Evolutionary conservation across 2,113 vertebrate genomes (phyloP).

Genomic region (Scomber scombrus): DNA sequence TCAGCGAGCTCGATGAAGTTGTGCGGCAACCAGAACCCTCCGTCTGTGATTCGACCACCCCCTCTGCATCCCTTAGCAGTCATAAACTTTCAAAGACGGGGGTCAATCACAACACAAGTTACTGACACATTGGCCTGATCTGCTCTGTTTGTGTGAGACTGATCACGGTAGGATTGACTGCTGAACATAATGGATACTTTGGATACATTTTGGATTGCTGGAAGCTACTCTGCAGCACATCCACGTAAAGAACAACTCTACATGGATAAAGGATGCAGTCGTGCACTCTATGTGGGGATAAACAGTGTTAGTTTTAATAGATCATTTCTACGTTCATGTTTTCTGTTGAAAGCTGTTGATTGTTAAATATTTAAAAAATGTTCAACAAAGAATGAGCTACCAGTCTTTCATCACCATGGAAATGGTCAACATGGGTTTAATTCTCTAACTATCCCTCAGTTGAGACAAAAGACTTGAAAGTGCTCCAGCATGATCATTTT

Average conservation of each 20-base stretch:
- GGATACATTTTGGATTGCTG: conserved; percentile 20
- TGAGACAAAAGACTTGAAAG: not conserved
- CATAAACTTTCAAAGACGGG: conserved; percentile 70
- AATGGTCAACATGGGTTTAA: conserved; percentile 13
- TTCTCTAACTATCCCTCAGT: conserved; percentile 31
- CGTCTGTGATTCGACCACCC: conserved; percentile 60
- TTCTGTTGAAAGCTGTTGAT: conserved; percentile 23
- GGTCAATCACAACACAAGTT: conserved; percentile 62
- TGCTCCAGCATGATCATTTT: conserved; percentile 26
- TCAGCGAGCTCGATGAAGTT: conserved; percentile 90
- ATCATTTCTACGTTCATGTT: conserved; percentile 49
- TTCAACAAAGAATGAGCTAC: not conserved
- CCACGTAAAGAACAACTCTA: not conserved
- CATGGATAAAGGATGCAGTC: not conserved
- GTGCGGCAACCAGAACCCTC: conserved; percentile 77
- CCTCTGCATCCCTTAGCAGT: conserved; percentile 15
- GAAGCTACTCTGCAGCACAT: not conserved
- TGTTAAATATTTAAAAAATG: conserved; percentile 3
- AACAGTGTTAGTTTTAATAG: conserved; percentile 71
- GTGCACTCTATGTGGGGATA: conserved; percentile 10
- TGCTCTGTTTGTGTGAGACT: conserved; percentile 7
- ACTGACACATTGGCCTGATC: conserved; percentile 35
- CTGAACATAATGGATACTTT: not conserved
- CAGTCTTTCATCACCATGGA: not conserved
- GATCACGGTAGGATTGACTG: conserved; percentile 6